Evolutionary conservation across 2,888 invertebrate species (phyloP).

Genomic region (Eristalinus sepulchralis): DNA sequence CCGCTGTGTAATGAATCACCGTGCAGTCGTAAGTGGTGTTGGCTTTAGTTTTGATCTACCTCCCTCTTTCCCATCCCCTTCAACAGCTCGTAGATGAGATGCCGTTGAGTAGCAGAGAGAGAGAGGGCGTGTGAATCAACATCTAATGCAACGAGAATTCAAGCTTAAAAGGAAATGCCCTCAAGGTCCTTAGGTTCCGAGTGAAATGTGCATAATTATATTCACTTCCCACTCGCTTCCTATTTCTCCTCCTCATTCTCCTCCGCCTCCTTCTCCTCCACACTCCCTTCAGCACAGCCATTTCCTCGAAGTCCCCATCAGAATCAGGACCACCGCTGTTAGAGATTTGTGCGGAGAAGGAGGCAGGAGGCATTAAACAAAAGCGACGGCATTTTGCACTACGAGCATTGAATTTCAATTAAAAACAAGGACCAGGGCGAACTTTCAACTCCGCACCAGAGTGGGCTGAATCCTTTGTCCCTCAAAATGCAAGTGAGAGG

Average conservation of each 20-base stretch:
- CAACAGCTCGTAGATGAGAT: too few species aligned
- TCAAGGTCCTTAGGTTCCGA: conserved; percentile 13
- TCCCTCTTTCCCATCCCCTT: neutral
- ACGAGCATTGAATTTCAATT: conserved; percentile 48
- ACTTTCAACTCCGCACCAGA: conserved; percentile 24
- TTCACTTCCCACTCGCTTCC: neutral
- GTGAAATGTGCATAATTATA: conserved; percentile 45
- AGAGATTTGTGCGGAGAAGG: neutral
- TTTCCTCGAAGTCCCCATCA: neutral
- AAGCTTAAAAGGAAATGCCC: neutral
- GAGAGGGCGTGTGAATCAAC: neutral
- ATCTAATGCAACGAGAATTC: conserved; percentile 2
- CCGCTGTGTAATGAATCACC: neutral
- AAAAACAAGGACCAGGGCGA: conserved; percentile 17
- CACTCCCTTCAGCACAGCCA: too few species aligned
- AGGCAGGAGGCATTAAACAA: neutral
- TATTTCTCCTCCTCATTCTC: neutral
- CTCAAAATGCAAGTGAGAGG: neutral
- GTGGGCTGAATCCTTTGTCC: neutral
- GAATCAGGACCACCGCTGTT: neutral
- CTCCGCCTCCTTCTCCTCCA: too few species aligned
- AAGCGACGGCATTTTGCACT: neutral
- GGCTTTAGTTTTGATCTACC: neutral
- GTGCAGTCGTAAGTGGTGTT: neutral
- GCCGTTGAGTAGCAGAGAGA: too few species aligned